phyloP scores from a whole-genome alignment of 2,888 invertebrate genomes.

The Pelosia muscerda region DNA sequence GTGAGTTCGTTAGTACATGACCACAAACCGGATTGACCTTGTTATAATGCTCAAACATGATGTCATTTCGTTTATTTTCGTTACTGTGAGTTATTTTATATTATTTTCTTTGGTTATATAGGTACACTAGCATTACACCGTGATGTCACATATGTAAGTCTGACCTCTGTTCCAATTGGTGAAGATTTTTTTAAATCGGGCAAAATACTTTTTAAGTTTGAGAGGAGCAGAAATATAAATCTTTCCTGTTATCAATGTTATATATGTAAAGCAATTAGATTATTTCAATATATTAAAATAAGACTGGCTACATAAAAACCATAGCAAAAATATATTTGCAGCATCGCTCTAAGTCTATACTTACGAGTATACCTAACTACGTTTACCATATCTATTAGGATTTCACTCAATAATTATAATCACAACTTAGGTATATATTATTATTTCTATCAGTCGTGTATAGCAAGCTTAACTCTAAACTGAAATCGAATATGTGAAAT shows the following conservation, averaged over 20 bases:
- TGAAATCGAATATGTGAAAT: too few relatives aligned
- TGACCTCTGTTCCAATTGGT: too few relatives aligned
- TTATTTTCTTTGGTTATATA: not conserved
- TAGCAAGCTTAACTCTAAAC: too few relatives aligned
- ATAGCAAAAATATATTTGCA: not conserved
- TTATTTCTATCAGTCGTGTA: not conserved
- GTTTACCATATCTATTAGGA: not conserved
- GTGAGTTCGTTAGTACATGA: not conserved
- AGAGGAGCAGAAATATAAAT: too few relatives aligned
- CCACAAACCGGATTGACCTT: constrained; percentile 1
- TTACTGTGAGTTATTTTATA: not conserved
- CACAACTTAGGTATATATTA: too few relatives aligned
- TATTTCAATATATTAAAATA: not conserved
- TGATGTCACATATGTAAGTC: too few relatives aligned
- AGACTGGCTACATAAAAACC: not conserved
- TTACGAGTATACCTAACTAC: not conserved
- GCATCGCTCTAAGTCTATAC: too few relatives aligned
- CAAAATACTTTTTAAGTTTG: too few relatives aligned
- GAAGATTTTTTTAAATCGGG: too few relatives aligned
- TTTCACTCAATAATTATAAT: not conserved
- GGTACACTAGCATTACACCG: too few relatives aligned
- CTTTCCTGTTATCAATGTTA: too few relatives aligned
- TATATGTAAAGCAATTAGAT: too few relatives aligned
- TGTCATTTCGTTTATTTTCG: constrained; percentile 8
- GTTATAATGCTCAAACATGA: not conserved